These are phyloP conservation scores for Ammospiza caudacuta DNA, from an alignment of 2,113 vertebrate genomes.

Conservation along the genomic window DNA sequence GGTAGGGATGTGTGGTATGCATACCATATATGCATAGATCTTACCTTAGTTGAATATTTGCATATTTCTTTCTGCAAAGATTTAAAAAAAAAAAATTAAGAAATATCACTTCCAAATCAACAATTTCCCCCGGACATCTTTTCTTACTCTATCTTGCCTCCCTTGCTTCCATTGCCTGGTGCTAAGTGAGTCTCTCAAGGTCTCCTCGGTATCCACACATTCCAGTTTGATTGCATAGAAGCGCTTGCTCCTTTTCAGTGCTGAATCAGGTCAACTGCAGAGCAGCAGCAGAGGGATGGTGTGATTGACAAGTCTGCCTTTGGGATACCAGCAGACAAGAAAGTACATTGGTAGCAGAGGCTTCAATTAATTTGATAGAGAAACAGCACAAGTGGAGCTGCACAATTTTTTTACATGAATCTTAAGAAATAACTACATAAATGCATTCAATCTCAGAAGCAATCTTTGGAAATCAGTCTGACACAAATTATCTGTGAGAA, in stretches of 20 bases:
- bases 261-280: conserved; percentile 60
- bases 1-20: background rate
- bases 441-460: background rate
- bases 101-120: background rate
- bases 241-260: conserved; percentile 15
- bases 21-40: background rate
- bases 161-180: background rate
- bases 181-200: conserved; percentile 27
- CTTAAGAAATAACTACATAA: conserved; percentile 41
- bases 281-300: conserved; percentile 48
- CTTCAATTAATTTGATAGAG: conserved; percentile 60
- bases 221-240: conserved; percentile 53
- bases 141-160: background rate
- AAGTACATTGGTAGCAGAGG: conserved; percentile 30
- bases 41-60: background rate
- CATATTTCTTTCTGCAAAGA: background rate
- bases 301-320: conserved; percentile 63
- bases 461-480: conserved; percentile 37
- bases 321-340: conserved; percentile 49
- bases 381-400: background rate
- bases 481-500: conserved; percentile 52
- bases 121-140: background rate
- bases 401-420: background rate
- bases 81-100: background rate
- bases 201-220: conserved; percentile 28